These are phyloP conservation scores for Epinephelus moara DNA, from an alignment of 2,113 vertebrate species.

Conservation along the genomic window DNA sequence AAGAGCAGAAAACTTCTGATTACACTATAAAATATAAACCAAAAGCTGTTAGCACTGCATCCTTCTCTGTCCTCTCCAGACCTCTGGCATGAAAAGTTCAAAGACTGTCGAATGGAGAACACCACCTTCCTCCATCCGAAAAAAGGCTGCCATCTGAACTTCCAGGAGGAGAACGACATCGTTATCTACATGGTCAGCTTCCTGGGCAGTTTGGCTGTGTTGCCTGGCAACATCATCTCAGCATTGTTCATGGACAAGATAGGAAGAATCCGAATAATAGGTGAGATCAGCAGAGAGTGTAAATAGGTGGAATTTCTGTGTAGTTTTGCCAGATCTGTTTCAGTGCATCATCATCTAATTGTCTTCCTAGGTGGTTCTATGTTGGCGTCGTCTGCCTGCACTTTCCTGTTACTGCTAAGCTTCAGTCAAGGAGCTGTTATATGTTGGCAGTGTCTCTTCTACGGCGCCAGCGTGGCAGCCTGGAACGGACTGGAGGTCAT, in stretches of 20 bases:
- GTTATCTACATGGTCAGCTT: conserved; percentile 98
- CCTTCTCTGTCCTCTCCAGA: conserved; percentile 81
- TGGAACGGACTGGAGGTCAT: conserved; percentile 97
- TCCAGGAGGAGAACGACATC: conserved; percentile 95
- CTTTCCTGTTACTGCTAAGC: conserved; percentile 95
- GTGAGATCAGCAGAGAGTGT: conserved; percentile 81
- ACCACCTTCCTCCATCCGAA: conserved; percentile 89
- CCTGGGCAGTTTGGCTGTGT: conserved; percentile 93
- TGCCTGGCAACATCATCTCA: conserved; percentile 97
- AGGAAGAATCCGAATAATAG: conserved; percentile 95
- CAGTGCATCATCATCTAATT: neutral
- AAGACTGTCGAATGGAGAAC: conserved; percentile 91
- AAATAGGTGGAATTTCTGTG: neutral
- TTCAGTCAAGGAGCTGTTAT: conserved; percentile 95
- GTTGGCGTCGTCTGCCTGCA: conserved; percentile 93
- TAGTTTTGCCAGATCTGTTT: neutral
- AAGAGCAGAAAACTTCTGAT: neutral
- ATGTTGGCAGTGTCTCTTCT: conserved; percentile 97
- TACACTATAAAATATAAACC: neutral
- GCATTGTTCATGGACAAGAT: conserved; percentile 97
- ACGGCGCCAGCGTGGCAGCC: conserved; percentile 91
- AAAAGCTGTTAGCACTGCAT: neutral
- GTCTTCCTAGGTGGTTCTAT: conserved; percentile 90
- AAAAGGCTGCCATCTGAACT: conserved; percentile 94
- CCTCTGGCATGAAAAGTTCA: conserved; percentile 93